phyloP scores from a whole-genome alignment of 2,888 invertebrate genomes.

The Adela reaumurella region DNA sequence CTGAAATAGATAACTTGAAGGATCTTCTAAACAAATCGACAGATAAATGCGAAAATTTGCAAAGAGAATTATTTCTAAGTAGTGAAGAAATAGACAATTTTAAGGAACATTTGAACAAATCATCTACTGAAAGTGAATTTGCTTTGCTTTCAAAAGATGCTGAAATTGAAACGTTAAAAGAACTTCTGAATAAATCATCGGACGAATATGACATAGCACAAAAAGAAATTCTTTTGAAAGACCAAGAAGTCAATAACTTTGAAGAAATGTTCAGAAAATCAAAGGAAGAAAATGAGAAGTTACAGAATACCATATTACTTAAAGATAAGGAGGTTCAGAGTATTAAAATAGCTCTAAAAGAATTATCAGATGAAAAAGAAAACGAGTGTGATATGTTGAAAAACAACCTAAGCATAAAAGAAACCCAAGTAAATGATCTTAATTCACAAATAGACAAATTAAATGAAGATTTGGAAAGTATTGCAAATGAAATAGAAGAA shows the following conservation, averaged over 20 bases:
- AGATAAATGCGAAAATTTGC: background rate
- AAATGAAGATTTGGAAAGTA: slow-evolving; percentile 21
- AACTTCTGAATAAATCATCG: slow-evolving; percentile 7
- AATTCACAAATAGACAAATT: slow-evolving; percentile 36
- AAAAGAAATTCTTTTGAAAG: slow-evolving; percentile 4
- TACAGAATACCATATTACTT: no score
- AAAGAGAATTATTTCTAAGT: slow-evolving; percentile 10
- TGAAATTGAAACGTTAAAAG: slow-evolving; percentile 10
- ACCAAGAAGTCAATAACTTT: slow-evolving; percentile 19
- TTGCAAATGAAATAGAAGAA: slow-evolving; percentile 33
- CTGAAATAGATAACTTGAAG: no score
- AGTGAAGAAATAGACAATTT: slow-evolving; percentile 19
- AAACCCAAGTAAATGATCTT: slow-evolving; percentile 20
- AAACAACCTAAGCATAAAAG: slow-evolving; percentile 18
- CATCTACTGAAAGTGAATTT: slow-evolving; percentile 6
- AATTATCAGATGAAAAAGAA: no score
- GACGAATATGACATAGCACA: background rate
- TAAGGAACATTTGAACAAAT: slow-evolving; percentile 16
- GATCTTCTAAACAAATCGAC: background rate
- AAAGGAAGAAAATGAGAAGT: slow-evolving; percentile 19
- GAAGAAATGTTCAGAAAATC: slow-evolving; percentile 18
- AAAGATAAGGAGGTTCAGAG: no score
- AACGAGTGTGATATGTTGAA: slow-evolving; percentile 17
- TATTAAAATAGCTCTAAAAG: no score
- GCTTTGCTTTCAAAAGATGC: background rate